A percentile compares a stretch with the other conserved stretches of the same genome.
These are phyloP conservation scores for Allenopithecus nigroviridis DNA, from an alignment of 2,797 vertebrate species.

Conservation along the genomic window DNA sequence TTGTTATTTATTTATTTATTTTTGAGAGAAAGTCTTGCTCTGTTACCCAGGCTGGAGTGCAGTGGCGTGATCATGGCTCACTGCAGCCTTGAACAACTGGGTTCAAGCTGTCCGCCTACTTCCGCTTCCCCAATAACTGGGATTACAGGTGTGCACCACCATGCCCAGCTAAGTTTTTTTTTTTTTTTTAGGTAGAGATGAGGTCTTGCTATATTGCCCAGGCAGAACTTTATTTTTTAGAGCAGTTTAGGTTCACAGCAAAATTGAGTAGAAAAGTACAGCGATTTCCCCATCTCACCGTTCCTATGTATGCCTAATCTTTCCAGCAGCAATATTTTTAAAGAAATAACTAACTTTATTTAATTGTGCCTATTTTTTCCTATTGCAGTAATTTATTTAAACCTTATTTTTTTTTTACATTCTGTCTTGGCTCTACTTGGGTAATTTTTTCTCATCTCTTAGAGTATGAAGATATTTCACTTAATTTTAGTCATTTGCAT, in stretches of 20 bases:
- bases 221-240: neutral
- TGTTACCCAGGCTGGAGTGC: neutral
- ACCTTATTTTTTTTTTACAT: neutral
- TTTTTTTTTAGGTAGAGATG: neutral
- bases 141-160: neutral
- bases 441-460: constrained; percentile 9
- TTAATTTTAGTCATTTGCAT: neutral
- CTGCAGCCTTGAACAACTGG: neutral
- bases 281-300: neutral
- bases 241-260: neutral
- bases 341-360: neutral
- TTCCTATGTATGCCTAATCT: neutral
- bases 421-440: neutral
- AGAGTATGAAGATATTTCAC: neutral
- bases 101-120: neutral
- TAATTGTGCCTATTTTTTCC: neutral
- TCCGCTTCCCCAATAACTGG: neutral
- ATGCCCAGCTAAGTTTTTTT: neutral
- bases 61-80: neutral
- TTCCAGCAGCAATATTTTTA: neutral
- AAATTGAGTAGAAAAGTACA: neutral
- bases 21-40: neutral
- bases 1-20: neutral
- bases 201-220: neutral
- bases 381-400: neutral